Evolutionary conservation across 2,888 invertebrate species (phyloP), one percentile per base, ranked within the genome.

Genomic region (Aquatica leii): DNA sequence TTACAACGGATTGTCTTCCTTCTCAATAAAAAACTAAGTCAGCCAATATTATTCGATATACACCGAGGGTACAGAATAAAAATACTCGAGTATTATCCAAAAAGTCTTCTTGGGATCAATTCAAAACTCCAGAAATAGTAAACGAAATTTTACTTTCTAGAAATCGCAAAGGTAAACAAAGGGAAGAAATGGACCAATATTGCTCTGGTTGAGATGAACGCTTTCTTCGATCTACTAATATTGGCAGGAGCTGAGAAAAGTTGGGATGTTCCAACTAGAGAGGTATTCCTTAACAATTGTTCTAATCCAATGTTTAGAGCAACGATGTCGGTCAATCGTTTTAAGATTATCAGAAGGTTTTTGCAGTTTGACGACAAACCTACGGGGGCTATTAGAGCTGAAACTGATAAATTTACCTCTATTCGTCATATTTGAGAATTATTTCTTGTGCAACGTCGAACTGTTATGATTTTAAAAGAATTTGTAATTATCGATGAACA

Each of bases 401-500:
- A 31, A 31, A n/a, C n/a, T n/a, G n/a, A 40, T 8, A 40, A 40
- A 40, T 40, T 40, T n/a, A 12, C 40, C 12, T 12, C 40, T 40
- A 40, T 40, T 8, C 40, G 6, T n/a, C 40, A 40, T 12, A 40
- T 40, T n/a, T 40, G 40, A 12, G 40, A 40, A 40, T 40, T 40
- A 6, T 40, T 40, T 31, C 5, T 9, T 31, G 5, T 9, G 6
- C 34, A 31, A 31, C 9, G 34, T 40, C 8, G 4, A n/a, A 40
- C 4, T 5, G n/a, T n/a, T 40, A 40, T 40, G 12, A n/a, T 40
- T 8, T 4, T n/a, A n/a, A 9, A 48, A 17, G 18, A 17, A 21
- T 20, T 2, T 12, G 48, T 20, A 18, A 48, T 20, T n/a, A 48
- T 48, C n/a, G 48, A 48, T 48, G 48, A 48, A 48, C 20, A 20